Evolutionary conservation across 2,797 vertebrate genomes (phyloP), one percentile per base, ranked within the genome.

Genomic region (Melanotaenia boesemani): DNA sequence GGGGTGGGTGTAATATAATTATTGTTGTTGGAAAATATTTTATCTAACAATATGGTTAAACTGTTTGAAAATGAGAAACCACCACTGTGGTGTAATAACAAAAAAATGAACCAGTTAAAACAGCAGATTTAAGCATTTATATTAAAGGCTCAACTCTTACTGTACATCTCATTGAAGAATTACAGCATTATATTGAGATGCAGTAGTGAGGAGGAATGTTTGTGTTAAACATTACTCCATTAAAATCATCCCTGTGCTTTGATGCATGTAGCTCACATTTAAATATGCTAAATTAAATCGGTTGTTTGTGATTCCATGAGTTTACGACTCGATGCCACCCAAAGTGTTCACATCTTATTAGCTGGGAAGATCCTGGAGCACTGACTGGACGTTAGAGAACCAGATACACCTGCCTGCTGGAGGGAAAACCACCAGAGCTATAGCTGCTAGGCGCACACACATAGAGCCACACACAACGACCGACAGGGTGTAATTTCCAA

Each of bases 401-500:
- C 61, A 50, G 56, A 54, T 37, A 36, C 70, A 78, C 66, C 46
- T n/a, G 67, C 44, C 63, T 67, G 70, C 70, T 60, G 69, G 67
- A 63, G 46, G 60, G 16, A 26, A 57, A 63, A 63, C 54, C 65
- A 22, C 46, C 72, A 36, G 39, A 61, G 0, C 61, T 15, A 13
- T 57, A 58, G 60, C 5, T 26, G 5, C 12, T 28, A 44, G 54
- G n/a, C n/a, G n/a, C n/a, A n/a, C n/a, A 52, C 22, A 52, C 10
- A 5, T 20, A 36, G 61, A 62, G 12, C 72, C 59, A 59, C 70
- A 24, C 74, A 41, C 18, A 0, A 63, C 26, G 56, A 4, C 0
- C 12, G 34, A 70, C 66, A 52, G 30, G 67, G 30, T 77, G 67
- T 77, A 61, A 86, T 84, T 83, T 86, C 67, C 61, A 67, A 69